A percentile compares a stretch with the other conserved stretches of the same genome.
Conservation (phyloP, 2,113 vertebrate genomes). For the Hiodon tergisus region DNA sequence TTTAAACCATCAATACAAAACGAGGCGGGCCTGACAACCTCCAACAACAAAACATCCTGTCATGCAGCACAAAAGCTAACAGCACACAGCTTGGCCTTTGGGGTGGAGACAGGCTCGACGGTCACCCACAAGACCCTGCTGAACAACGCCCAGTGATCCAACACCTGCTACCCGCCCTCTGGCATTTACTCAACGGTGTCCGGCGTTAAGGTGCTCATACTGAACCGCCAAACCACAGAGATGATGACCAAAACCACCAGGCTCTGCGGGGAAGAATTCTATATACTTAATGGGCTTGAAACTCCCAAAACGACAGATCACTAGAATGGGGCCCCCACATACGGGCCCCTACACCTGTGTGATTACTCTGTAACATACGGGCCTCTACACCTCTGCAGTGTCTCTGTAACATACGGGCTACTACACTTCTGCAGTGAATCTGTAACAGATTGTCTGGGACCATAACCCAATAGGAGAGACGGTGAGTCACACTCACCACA, state of each 20-base stretch:
- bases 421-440: neutral
- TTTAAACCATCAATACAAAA: neutral
- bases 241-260: neutral
- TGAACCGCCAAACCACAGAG: neutral
- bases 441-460: neutral
- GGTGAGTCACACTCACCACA: slow-evolving; percentile 60
- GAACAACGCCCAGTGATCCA: neutral
- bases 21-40: no score
- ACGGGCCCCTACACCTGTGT: no score
- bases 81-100: neutral
- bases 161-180: neutral
- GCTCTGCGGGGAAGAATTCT: neutral
- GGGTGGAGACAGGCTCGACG: neutral
- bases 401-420: neutral
- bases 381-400: no score
- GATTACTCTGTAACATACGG: no score
- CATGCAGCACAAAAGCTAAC: neutral
- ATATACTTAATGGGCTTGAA: neutral
- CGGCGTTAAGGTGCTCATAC: neutral
- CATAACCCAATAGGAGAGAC: neutral
- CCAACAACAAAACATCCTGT: neutral
- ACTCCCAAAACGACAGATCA: neutral
- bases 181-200: neutral
- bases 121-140: neutral
- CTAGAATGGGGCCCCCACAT: no score